Conservation (phyloP, 2,888 invertebrate genomes). For the Blera fallax region DNA sequence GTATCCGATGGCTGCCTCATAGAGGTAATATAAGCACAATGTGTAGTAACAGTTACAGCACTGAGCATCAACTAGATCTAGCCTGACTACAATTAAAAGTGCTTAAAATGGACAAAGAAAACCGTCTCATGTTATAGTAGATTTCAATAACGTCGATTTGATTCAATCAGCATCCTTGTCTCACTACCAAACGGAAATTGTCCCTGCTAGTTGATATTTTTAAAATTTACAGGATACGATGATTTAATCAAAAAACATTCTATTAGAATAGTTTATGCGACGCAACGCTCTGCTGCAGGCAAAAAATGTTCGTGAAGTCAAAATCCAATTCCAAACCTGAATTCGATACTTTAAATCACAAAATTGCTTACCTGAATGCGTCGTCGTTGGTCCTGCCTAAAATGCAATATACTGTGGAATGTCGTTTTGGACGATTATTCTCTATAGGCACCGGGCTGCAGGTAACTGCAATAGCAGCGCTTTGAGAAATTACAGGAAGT, state of each 20-base stretch:
- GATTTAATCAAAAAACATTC: background rate
- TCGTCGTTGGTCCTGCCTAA: background rate
- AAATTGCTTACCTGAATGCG: background rate
- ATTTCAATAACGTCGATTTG: too few species aligned
- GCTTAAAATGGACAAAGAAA: too few species aligned
- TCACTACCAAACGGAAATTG: too few species aligned
- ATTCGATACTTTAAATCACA: constrained; percentile 17
- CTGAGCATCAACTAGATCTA: too few species aligned
- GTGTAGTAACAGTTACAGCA: too few species aligned
- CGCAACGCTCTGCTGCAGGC: background rate
- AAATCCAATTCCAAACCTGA: constrained; percentile 23
- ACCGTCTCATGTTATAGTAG: too few species aligned
- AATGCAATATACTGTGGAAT: constrained; percentile 1
- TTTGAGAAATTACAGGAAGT: constrained; percentile 60
- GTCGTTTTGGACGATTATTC: constrained; percentile 38
- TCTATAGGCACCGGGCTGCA: constrained; percentile 17
- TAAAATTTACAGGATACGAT: background rate
- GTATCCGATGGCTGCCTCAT: too few species aligned
- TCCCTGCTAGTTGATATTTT: too few species aligned
- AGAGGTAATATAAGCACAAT: too few species aligned
- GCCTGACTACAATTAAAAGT: too few species aligned
- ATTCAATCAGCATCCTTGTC: too few species aligned
- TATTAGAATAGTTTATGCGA: background rate
- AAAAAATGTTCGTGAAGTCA: background rate
- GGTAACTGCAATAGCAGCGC: constrained; percentile 32